Percentiles rank a stretch among this genome's conserved stretches.
Conservation (phyloP, 2,113 vertebrate species). For the Cyprinodon tularosa region DNA sequence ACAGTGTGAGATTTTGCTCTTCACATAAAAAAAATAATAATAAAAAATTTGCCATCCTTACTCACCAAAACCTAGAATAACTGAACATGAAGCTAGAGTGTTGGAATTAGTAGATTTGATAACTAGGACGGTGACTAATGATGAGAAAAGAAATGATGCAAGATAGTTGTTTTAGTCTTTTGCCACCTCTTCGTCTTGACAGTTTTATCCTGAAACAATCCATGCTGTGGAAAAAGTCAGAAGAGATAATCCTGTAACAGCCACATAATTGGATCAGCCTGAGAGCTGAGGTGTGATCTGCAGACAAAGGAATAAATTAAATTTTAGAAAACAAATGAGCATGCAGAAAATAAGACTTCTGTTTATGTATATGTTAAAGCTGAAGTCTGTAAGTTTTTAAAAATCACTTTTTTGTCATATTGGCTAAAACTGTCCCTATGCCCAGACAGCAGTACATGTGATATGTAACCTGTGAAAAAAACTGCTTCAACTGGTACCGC, state of each 20-base stretch:
- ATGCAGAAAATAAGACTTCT: constrained; percentile 6
- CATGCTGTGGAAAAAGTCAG: constrained; percentile 1
- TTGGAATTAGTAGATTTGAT: not conserved
- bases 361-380: constrained; percentile 3
- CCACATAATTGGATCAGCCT: constrained; percentile 13
- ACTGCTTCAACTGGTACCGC: too few species aligned
- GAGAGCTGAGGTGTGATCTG: not conserved
- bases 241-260: constrained; percentile 19
- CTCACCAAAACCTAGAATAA: not conserved
- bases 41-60: not conserved
- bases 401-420: too few species aligned
- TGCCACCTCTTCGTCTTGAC: not conserved
- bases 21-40: too few species aligned
- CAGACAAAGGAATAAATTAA: not conserved
- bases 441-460: too few species aligned
- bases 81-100: not conserved
- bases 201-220: not conserved
- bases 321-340: constrained; percentile 2
- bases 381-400: too few species aligned
- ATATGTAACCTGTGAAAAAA: too few species aligned
- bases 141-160: not conserved
- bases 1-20: too few species aligned
- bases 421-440: too few species aligned
- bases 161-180: not conserved
- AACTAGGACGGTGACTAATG: not conserved